Conservation (phyloP, 2,797 vertebrate species). For the Eurystomus glaucurus region DNA sequence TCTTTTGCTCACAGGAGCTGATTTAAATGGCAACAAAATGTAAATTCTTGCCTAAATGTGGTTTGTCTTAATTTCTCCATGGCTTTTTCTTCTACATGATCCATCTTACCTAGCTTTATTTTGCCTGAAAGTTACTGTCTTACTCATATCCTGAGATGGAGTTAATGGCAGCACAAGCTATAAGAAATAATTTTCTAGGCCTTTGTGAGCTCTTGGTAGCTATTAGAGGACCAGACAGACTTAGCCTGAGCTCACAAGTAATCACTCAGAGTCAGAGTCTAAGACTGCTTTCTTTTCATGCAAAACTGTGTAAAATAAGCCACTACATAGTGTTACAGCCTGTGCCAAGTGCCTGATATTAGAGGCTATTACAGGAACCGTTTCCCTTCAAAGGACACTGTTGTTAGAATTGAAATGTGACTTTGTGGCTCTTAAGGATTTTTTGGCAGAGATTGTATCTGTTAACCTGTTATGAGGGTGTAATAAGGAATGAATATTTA, state of each 20-base stretch:
- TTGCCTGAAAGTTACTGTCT: not conserved
- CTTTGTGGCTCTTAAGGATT: not conserved
- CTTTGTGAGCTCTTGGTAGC: not conserved
- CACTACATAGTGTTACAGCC: not conserved
- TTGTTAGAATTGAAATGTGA: not conserved
- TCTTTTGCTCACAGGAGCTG: not conserved
- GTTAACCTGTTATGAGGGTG: not conserved
- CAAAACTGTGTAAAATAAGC: slow-evolving; percentile 27
- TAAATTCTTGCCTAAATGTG: not conserved
- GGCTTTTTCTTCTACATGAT: not conserved
- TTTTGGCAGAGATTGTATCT: not conserved
- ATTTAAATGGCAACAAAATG: not conserved
- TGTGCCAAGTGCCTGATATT: not conserved
- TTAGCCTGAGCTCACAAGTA: not conserved
- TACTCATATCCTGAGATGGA: not conserved
- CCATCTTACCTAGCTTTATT: not conserved
- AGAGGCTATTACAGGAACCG: not conserved
- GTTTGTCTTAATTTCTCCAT: not conserved
- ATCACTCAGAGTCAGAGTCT: not conserved
- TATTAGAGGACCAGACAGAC: not conserved
- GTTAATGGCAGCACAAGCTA: not conserved
- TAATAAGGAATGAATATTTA: not conserved
- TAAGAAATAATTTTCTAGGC: not conserved
- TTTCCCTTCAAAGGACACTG: not conserved
- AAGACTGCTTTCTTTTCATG: not conserved